phyloP scores from a whole-genome alignment of 2,888 invertebrate species.

The Mechanitis messenoides region DNA sequence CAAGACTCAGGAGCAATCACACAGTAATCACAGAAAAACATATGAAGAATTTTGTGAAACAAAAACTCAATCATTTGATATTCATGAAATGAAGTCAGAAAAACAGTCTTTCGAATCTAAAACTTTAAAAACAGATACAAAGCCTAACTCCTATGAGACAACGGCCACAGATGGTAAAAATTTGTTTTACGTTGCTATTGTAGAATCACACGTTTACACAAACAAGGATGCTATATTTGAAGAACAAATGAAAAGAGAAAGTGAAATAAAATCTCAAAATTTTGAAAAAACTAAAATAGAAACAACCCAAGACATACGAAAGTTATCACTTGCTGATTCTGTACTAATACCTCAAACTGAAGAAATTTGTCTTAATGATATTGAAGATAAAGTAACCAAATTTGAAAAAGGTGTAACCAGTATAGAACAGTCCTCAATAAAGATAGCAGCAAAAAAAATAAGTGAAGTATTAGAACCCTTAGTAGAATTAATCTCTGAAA shows the following conservation, averaged over 20 bases:
- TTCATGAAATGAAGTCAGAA: slow-evolving; percentile 21
- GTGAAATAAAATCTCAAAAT: slow-evolving; percentile 19
- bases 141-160: slow-evolving; percentile 14
- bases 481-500: slow-evolving; percentile 17
- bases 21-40: slow-evolving; percentile 39
- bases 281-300: slow-evolving; percentile 13
- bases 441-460: slow-evolving; percentile 28
- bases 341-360: not conserved
- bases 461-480: slow-evolving; percentile 28
- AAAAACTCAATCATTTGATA: slow-evolving; percentile 36
- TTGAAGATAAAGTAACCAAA: slow-evolving; percentile 5
- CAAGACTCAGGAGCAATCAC: not conserved
- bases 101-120: slow-evolving; percentile 25
- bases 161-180: slow-evolving; percentile 23
- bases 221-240: slow-evolving; percentile 61
- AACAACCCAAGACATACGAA: slow-evolving; percentile 6
- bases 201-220: slow-evolving; percentile 67
- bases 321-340: not conserved
- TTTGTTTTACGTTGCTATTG: slow-evolving; percentile 57
- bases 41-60: slow-evolving; percentile 28
- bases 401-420: slow-evolving; percentile 20
- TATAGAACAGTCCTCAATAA: slow-evolving; percentile 24
- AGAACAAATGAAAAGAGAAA: slow-evolving; percentile 44
- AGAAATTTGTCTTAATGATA: not conserved
- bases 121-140: slow-evolving; percentile 12